phyloP scores from a whole-genome alignment of 2,797 vertebrate genomes.

The Florisuga fusca region DNA sequence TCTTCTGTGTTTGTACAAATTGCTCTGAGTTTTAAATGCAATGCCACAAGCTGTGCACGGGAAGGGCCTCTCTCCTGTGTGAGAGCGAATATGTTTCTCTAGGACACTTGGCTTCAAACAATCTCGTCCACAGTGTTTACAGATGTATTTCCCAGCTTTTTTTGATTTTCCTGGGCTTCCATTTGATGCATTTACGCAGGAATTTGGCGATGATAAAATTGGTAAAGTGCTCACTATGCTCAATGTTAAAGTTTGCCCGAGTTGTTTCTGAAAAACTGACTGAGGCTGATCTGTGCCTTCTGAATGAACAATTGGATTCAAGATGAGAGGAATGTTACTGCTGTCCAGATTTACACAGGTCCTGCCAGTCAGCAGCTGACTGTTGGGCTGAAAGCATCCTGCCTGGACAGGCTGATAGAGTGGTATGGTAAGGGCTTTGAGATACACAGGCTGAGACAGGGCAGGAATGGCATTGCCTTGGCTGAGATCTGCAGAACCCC shows the following conservation, averaged over 20 bases:
- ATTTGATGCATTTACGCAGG: slow-evolving; percentile 36
- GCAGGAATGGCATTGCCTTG: slow-evolving; percentile 57
- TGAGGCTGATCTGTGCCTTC: slow-evolving; percentile 50
- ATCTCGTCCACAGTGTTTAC: slow-evolving; percentile 92
- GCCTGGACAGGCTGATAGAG: slow-evolving; percentile 77
- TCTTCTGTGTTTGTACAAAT: slow-evolving; percentile 94
- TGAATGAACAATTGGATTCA: slow-evolving; percentile 70
- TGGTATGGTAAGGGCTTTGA: slow-evolving; percentile 85
- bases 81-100: slow-evolving; percentile 96
- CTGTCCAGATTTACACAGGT: slow-evolving; percentile 53
- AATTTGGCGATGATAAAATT: slow-evolving; percentile 76
- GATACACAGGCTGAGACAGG: slow-evolving; percentile 83
- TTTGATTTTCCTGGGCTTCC: slow-evolving; percentile 80
- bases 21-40: slow-evolving; percentile 98
- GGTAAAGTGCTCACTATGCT: slow-evolving; percentile 86
- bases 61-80: slow-evolving; percentile 95
- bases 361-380: slow-evolving; percentile 69
- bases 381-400: slow-evolving; percentile 67
- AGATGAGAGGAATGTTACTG: slow-evolving; percentile 68
- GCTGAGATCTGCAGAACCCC: slow-evolving; percentile 29
- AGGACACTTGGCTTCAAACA: slow-evolving; percentile 96
- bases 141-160: slow-evolving; percentile 88
- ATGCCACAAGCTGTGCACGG: slow-evolving; percentile 91
- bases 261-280: slow-evolving; percentile 78
- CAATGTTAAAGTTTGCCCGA: slow-evolving; percentile 84